Evolutionary conservation across 2,797 vertebrate genomes (phyloP).

Genomic region (Urocyon cinereoargenteus): DNA sequence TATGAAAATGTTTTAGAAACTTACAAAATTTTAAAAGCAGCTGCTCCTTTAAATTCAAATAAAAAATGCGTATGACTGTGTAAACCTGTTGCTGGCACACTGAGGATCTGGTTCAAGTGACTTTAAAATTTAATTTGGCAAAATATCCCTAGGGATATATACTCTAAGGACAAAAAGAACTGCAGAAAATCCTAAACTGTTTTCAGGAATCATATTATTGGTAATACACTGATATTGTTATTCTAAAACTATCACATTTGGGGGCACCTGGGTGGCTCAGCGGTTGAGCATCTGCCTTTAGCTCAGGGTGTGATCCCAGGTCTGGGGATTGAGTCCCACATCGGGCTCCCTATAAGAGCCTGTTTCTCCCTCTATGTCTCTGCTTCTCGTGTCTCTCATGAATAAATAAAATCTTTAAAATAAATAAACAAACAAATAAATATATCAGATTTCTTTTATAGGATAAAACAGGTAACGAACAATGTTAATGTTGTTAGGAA

Average conservation of each 20-base stretch:
- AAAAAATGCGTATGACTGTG: neutral
- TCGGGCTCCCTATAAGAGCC: too few species aligned
- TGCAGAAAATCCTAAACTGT: neutral
- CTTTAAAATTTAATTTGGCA: neutral
- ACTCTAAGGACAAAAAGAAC: neutral
- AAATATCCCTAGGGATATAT: neutral
- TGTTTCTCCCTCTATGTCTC: too few species aligned
- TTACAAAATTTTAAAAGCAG: neutral
- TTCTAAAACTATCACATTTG: neutral
- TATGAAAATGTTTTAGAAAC: neutral
- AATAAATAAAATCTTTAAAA: too few species aligned
- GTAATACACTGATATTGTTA: neutral
- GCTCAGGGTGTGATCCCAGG: too few species aligned
- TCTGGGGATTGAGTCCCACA: too few species aligned
- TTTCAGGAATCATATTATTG: neutral
- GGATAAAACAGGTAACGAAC: neutral
- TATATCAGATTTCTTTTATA: neutral
- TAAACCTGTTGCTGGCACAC: neutral
- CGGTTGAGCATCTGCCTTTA: too few species aligned
- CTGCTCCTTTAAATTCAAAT: neutral
- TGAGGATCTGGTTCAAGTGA: neutral
- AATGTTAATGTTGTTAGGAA: neutral
- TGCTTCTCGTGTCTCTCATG: too few species aligned
- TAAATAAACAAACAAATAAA: too few species aligned
- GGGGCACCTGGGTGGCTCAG: too few species aligned